Evolutionary conservation across 2,797 vertebrate genomes (phyloP).

Genomic region (Chanos chanos): DNA sequence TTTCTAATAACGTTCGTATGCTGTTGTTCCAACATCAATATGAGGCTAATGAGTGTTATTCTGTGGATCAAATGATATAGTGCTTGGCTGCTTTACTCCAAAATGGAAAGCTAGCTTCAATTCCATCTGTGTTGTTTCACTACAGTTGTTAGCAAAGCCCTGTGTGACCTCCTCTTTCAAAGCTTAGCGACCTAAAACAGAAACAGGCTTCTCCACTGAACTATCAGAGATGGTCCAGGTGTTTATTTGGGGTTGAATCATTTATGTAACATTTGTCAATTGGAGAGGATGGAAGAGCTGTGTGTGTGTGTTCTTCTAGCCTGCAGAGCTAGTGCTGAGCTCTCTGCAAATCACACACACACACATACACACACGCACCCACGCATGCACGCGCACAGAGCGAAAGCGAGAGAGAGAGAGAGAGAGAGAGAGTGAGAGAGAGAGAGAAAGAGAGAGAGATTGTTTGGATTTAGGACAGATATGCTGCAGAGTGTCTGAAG

Average conservation of each 20-base stretch:
- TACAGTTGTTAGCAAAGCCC: constrained; percentile 22
- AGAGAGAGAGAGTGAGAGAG: too few species aligned
- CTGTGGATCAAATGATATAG: too few species aligned
- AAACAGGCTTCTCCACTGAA: constrained; percentile 32
- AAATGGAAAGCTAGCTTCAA: constrained; percentile 23
- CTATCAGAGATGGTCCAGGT: constrained; percentile 32
- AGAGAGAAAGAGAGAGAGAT: too few species aligned
- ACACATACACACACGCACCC: neutral
- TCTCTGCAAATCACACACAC: neutral
- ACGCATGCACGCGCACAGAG: neutral
- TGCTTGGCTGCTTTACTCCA: too few species aligned
- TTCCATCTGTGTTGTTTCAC: constrained; percentile 24
- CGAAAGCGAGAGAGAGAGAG: too few species aligned
- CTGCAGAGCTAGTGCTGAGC: neutral
- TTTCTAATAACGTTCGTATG: too few species aligned
- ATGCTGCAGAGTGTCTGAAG: too few species aligned
- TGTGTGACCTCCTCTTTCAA: constrained; percentile 20
- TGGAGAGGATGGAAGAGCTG: constrained; percentile 41
- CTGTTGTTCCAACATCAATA: too few species aligned
- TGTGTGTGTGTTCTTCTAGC: constrained; percentile 25
- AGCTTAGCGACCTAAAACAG: constrained; percentile 35
- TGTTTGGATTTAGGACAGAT: too few species aligned
- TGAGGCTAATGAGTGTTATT: too few species aligned
- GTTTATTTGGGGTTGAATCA: constrained; percentile 47
- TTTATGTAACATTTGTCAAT: constrained; percentile 50